Conservation (phyloP, 2,888 invertebrate genomes). For the Chydorus sphaericus region DNA sequence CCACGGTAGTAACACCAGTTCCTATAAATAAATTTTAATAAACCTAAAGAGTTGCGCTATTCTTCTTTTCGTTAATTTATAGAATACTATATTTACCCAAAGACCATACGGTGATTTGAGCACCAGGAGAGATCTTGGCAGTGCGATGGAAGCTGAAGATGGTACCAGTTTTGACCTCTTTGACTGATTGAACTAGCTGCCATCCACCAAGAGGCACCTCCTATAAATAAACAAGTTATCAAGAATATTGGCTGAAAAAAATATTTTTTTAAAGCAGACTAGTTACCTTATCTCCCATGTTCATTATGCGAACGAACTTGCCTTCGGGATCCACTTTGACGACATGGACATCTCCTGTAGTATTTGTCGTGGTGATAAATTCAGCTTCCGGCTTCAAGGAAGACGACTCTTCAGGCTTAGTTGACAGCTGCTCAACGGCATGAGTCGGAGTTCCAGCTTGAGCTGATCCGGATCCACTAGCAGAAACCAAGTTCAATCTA, state of each 20-base stretch:
- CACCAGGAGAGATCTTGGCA: constrained; percentile 62
- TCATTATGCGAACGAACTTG: constrained; percentile 67
- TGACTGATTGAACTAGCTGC: constrained; percentile 68
- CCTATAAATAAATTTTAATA: neutral
- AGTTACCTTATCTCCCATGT: constrained; percentile 73
- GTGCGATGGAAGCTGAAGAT: constrained; percentile 85
- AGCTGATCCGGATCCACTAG: neutral
- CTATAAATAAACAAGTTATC: constrained; percentile 27
- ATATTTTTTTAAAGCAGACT: neutral
- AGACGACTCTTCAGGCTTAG: constrained; percentile 44
- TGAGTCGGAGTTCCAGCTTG: constrained; percentile 36
- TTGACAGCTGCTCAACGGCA: constrained; percentile 45
- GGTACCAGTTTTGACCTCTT: constrained; percentile 54
- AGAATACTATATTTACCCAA: constrained; percentile 44
- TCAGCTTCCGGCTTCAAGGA: constrained; percentile 37
- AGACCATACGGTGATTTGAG: constrained; percentile 74
- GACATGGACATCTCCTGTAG: constrained; percentile 66
- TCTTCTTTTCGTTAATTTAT: neutral
- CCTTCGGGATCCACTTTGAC: constrained; percentile 75
- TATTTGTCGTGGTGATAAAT: constrained; percentile 32
- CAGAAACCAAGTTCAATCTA: constrained; percentile 10
- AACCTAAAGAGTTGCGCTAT: neutral
- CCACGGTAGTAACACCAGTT: constrained; percentile 61
- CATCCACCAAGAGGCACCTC: constrained; percentile 60
- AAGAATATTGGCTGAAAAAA: neutral